Conservation (phyloP, 1,140 invertebrate species). For the Drosophila melanica region DNA sequence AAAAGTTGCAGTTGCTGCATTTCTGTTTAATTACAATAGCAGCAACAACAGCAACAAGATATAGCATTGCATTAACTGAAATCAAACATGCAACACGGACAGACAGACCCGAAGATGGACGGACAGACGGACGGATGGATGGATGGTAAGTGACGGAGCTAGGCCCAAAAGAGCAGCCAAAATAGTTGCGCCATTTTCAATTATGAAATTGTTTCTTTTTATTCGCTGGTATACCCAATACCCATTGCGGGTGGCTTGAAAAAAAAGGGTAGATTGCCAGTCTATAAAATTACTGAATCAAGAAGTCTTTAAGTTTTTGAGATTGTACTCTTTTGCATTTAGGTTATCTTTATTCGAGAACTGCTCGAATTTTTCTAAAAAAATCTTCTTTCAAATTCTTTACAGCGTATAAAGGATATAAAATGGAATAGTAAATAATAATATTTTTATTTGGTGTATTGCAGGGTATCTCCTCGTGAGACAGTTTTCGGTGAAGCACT, state of each 20-base stretch:
- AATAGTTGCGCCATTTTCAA: conserved; percentile 79
- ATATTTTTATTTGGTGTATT: no score
- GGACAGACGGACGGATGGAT: conserved; percentile 31
- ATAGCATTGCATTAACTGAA: conserved; percentile 72
- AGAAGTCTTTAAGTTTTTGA: no score
- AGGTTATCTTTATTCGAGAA: no score
- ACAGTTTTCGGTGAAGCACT: not conserved
- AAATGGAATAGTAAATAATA: no score
- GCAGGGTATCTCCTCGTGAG: not conserved
- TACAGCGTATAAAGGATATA: no score
- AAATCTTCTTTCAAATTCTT: no score
- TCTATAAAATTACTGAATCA: no score
- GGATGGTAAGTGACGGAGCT: conserved; percentile 40
- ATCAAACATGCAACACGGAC: conserved; percentile 70
- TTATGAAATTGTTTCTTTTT: conserved; percentile 66
- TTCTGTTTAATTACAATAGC: conserved; percentile 49
- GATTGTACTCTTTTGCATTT: no score
- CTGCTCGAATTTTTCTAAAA: no score
- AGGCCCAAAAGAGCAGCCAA: conserved; percentile 50
- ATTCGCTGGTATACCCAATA: not conserved
- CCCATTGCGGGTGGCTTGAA: not conserved
- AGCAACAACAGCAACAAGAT: conserved; percentile 53
- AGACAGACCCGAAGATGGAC: conserved; percentile 35
- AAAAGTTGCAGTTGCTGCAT: conserved; percentile 18
- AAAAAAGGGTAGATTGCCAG: not conserved